phyloP scores from a whole-genome alignment of 2,888 invertebrate species.

The Sinohyriopsis cumingii region DNA sequence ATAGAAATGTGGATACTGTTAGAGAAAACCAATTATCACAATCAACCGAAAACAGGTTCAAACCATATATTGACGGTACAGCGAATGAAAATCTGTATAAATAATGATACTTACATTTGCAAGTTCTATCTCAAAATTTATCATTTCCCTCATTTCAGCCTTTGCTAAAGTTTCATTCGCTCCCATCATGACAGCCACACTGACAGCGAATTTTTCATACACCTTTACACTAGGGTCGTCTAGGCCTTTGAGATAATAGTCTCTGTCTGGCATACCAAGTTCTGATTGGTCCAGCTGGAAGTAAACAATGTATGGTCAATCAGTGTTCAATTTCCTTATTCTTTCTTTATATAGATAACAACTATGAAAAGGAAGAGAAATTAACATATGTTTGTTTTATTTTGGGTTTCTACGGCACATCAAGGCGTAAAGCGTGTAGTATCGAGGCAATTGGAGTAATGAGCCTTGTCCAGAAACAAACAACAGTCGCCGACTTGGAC shows the following conservation, averaged over 20 bases:
- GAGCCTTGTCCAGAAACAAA: too few species aligned
- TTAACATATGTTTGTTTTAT: too few species aligned
- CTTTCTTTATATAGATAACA: background rate
- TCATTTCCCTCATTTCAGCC: constrained; percentile 82
- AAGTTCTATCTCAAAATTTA: constrained; percentile 89
- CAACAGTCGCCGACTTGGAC: too few species aligned
- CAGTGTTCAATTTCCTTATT: background rate
- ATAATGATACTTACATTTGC: constrained; percentile 85
- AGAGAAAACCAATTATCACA: too few species aligned
- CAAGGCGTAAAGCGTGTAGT: too few species aligned
- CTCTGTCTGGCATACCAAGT: constrained; percentile 83
- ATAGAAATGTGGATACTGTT: too few species aligned
- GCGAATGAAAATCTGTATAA: too few species aligned
- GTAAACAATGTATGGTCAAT: background rate
- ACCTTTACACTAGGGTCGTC: constrained; percentile 80
- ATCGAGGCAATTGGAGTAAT: too few species aligned
- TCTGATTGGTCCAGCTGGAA: constrained; percentile 93
- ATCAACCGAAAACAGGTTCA: too few species aligned
- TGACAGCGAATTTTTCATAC: constrained; percentile 92
- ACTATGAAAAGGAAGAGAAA: background rate
- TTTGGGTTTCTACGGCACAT: too few species aligned
- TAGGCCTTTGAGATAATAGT: constrained; percentile 80
- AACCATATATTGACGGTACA: too few species aligned
- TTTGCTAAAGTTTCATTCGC: constrained; percentile 81
- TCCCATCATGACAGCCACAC: constrained; percentile 87